Base-by-base conservation (phyloP, 2,888 invertebrate species). In the Leucania comma region DNA sequence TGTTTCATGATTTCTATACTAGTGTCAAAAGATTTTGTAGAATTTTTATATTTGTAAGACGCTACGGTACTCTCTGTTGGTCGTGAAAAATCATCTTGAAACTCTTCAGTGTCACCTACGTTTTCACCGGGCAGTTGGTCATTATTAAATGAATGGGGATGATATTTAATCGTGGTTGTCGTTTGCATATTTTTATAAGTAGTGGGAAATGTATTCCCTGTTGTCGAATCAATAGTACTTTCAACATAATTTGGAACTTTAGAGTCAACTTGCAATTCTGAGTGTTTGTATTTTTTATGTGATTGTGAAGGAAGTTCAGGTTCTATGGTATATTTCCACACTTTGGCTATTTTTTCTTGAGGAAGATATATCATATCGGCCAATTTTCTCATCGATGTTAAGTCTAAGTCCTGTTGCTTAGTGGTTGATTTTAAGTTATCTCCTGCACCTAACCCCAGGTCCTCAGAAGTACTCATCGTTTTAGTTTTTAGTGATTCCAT, bases 11-110 rank as follows among this genome's bases (percentile, higher is more conserved):
- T 56, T 58, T 67, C 58, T 26, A 8, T 20, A 0, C 0, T 8
- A n/a, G 26, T 10, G 17, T 69, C 42, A 0, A 10, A 20, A n/a
- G 0, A 20, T 42, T 24, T 54, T 0, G 57, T 14, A 14, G 48
- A 26, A 53, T 75, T 56, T 64, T 67, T 74, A 59, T 82, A 75
- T 42, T 77, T 81, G 51, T 62, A 74, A 20, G 66, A 46, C 3
- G 8, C 6, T 56, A 24, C 53, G n/a, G 46, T 61, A 54, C 64
- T 73, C 3, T 83, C 79, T 54, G 17, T 24, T 62, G 72, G 51
- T 68, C 85, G 74, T 54, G 68, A 60, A 67, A 83, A 85, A 64
- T 89, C 87, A 65, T 90, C 88, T 73, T 82, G 75, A 53, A 80
- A 80, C 38, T 86, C 82, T 56, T 90, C 84, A 12, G 20, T 48